Conservation (phyloP, 2,113 vertebrate genomes). For the Ariopsis seemanni region DNA sequence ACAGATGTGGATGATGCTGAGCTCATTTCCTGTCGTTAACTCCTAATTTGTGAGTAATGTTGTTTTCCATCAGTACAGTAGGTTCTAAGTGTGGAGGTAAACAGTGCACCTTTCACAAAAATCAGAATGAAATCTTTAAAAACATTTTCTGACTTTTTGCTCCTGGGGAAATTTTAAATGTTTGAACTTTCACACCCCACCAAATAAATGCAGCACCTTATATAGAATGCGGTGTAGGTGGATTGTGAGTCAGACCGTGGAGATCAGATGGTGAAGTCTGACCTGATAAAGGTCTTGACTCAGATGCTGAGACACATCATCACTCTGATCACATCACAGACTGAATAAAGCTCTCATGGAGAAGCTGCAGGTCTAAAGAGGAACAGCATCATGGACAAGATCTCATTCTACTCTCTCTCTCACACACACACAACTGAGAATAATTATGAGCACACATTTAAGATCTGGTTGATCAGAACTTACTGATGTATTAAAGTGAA, state of each 20-base stretch:
- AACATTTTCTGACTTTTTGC: not conserved
- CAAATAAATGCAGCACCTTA: not conserved
- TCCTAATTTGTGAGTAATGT: not conserved
- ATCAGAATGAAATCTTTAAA: not conserved
- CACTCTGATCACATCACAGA: not conserved
- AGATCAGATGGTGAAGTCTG: not conserved
- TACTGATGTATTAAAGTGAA: too few relatives aligned
- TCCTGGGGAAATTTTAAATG: not conserved
- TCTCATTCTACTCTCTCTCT: not conserved
- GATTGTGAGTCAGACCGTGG: not conserved
- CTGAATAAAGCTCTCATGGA: not conserved
- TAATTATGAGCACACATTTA: not conserved
- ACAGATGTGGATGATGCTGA: too few relatives aligned
- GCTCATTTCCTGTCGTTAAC: not conserved
- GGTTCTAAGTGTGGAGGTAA: not conserved
- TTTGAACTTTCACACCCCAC: not conserved
- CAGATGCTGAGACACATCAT: not conserved
- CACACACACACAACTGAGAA: not conserved
- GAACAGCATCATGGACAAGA: not conserved
- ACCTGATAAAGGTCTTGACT: not conserved
- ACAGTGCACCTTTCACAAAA: not conserved
- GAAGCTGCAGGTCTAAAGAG: not conserved
- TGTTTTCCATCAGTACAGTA: too few relatives aligned
- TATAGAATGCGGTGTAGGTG: not conserved
- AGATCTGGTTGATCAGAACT: not conserved